These are phyloP conservation scores for Varecia variegata DNA, from an alignment of 2,797 vertebrate species.

Conservation along the genomic window DNA sequence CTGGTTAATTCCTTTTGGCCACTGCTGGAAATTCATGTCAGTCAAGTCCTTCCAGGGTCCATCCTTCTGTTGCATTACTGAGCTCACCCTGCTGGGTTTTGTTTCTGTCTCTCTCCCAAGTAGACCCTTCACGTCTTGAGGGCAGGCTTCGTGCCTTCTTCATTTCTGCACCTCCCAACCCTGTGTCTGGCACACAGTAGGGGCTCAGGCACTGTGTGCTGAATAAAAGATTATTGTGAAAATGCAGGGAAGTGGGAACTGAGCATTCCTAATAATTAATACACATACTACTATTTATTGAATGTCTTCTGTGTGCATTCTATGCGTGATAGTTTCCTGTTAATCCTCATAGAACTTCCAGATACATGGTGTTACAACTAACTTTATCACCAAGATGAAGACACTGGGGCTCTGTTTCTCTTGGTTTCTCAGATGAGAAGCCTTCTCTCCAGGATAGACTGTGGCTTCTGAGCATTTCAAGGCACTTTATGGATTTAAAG, in stretches of 20 bases:
- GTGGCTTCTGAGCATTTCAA: not conserved
- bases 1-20: not conserved
- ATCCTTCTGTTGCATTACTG: accelerated
- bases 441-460: not conserved
- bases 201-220: not conserved
- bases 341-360: not conserved
- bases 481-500: not conserved
- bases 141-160: not conserved
- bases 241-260: not conserved
- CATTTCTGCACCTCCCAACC: not conserved
- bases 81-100: not conserved
- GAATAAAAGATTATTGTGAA: not conserved
- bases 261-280: not conserved
- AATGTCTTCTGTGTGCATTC: not conserved
- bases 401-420: not conserved
- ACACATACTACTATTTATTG: not conserved
- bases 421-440: not conserved
- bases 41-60: not conserved
- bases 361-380: accelerated
- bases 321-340: not conserved
- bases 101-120: not conserved
- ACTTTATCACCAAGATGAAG: not conserved
- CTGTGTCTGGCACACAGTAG: not conserved
- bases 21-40: not conserved
- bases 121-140: not conserved